A percentile compares a stretch with the other conserved stretches of the same genome.
phyloP scores from a whole-genome alignment of 2,888 invertebrate genomes.

The Miltochrista miniata region DNA sequence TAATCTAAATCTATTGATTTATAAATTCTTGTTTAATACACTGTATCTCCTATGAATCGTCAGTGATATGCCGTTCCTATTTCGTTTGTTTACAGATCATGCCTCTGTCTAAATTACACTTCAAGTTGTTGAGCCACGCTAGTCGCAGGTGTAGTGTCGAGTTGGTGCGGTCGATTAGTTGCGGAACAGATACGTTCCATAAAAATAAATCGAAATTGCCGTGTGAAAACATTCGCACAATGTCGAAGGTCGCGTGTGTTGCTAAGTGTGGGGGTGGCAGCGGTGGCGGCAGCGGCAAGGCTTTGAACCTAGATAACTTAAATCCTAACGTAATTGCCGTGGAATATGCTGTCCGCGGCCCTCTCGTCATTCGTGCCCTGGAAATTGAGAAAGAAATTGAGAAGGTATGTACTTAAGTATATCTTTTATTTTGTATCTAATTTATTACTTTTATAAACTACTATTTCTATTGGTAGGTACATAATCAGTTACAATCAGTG shows the following conservation, averaged over 20 bases:
- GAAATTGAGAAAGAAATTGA: slow-evolving; percentile 96
- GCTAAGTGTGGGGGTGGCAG: background rate
- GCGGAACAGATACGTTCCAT: background rate
- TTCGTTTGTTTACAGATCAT: slow-evolving; percentile 63
- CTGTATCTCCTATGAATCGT: background rate
- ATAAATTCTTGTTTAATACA: background rate
- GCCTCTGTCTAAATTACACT: slow-evolving; percentile 40
- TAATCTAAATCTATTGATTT: too few relatives aligned
- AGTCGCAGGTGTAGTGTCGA: slow-evolving; percentile 2
- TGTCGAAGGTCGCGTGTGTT: slow-evolving; percentile 37
- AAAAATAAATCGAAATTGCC: background rate
- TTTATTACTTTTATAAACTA: too few relatives aligned
- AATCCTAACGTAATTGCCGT: slow-evolving; percentile 95
- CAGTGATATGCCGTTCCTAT: slow-evolving; percentile 28
- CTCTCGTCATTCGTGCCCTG: slow-evolving; percentile 95
- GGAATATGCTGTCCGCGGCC: slow-evolving; percentile 99
- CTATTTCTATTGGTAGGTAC: too few relatives aligned
- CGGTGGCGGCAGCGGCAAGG: slow-evolving; percentile 21
- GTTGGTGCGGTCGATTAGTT: background rate
- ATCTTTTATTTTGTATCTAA: background rate
- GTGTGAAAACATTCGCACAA: slow-evolving; percentile 39
- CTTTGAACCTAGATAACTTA: slow-evolving; percentile 87
- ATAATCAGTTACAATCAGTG: too few relatives aligned
- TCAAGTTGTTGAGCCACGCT: slow-evolving; percentile 19
- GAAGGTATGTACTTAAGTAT: slow-evolving; percentile 78